Base-by-base conservation (phyloP, 2,113 vertebrate genomes). In the Terrapene triunguis region DNA sequence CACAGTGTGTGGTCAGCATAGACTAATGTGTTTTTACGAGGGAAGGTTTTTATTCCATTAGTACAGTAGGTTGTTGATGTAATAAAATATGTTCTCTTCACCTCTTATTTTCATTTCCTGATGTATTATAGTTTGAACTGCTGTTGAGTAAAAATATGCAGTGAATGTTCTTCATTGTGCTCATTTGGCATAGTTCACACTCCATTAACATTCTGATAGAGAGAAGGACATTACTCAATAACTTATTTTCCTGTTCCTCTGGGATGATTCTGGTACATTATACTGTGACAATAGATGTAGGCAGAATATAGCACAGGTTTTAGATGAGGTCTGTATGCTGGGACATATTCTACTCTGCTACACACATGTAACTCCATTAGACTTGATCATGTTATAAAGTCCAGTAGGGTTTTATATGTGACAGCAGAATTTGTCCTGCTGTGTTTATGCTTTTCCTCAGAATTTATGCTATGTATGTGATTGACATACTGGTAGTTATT, bases 121-220 rank as follows among this genome's bases (percentile, higher is more conserved):
- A 93, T 94, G 65, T 96, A 94, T 92, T 92, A 92, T 96, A 87
- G 90, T 62, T 95, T 91, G 89, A 95, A 97, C 92, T 97, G 95
- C 93, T 96, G 82, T 96, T 95, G 97, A 98, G 96, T 97, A 97
- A 98, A 72, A 96, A 98, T 97, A 95, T 95, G 90, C 92, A 87
- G 94, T 59, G 95, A 96, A 96, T 96, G 90, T 96, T 96, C 80
- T 93, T 96, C 86, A 82, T 91, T 92, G 97, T 94, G 93, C 96
- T 96, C 97, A 55, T 97, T 96, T 96, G 96, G 91, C 94, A 85
- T 62, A 97, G 95, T 97, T 97, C 97, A 96, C 96, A 91, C 96
- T 95, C 96, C 97, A 96, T 97, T 97, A 97, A 94, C 22, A 3
- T 95, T 87, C 89, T 96, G 95, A 96, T 94, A 92, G 96, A 94